phyloP scores from a whole-genome alignment of 37 sponge, comb jelly and placozoan species.

The Aphrocallistes beatrix region DNA sequence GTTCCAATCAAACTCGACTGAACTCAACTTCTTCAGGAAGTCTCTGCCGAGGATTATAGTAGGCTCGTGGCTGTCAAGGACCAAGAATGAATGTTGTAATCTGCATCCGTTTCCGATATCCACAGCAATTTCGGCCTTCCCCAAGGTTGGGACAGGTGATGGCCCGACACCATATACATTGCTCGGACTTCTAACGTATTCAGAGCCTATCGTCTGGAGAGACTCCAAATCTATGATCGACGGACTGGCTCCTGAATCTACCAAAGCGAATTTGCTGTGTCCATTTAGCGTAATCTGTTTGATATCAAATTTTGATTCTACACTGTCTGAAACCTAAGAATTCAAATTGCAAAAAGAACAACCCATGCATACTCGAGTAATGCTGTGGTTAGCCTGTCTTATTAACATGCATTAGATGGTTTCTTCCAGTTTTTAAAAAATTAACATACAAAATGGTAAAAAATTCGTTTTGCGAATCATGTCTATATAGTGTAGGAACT shows the following conservation, averaged over 20 bases:
- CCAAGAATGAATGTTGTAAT: background rate
- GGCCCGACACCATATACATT: background rate
- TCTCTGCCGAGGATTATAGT: background rate
- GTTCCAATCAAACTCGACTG: background rate
- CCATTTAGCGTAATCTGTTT: background rate
- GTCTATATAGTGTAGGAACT: too few relatives aligned
- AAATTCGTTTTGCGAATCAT: too few relatives aligned
- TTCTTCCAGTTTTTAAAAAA: too few relatives aligned
- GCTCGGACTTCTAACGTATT: background rate
- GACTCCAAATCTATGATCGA: background rate
- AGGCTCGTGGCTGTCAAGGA: background rate
- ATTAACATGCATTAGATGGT: too few relatives aligned
- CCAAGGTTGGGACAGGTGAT: background rate
- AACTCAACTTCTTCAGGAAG: background rate
- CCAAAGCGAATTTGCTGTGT: background rate
- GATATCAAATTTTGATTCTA: too few relatives aligned
- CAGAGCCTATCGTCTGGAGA: background rate
- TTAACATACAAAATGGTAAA: too few relatives aligned
- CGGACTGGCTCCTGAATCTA: background rate
- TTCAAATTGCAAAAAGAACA: too few relatives aligned
- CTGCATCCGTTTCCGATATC: background rate
- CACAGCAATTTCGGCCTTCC: background rate
- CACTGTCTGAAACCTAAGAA: too few relatives aligned
- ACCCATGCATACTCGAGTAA: too few relatives aligned
- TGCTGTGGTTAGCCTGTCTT: too few relatives aligned